Conservation (phyloP, 2,888 invertebrate species). For the Aradus depressus region DNA sequence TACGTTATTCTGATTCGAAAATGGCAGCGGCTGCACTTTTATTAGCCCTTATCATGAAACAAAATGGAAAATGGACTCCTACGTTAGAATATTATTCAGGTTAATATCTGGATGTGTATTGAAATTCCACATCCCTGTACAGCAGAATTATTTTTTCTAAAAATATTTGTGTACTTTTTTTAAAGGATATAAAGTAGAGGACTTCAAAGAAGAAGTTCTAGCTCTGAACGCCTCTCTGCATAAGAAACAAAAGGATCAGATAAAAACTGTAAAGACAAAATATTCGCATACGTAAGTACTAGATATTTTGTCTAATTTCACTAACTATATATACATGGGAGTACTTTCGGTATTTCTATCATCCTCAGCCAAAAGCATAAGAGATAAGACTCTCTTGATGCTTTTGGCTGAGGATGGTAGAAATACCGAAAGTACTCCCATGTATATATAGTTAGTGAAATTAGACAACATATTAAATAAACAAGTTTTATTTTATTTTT, state of each 20-base stretch:
- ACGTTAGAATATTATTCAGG: conserved; percentile 69
- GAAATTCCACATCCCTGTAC: not conserved
- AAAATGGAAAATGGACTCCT: conserved; percentile 57
- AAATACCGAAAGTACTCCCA: no score
- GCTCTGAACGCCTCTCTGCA: conserved; percentile 65
- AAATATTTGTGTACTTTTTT: conserved; percentile 18
- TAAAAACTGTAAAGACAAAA: conserved; percentile 81
- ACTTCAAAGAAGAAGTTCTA: conserved; percentile 59
- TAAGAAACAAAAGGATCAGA: conserved; percentile 62
- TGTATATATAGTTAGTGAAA: no score
- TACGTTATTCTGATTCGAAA: conserved; percentile 70
- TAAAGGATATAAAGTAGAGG: conserved; percentile 60
- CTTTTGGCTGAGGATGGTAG: no score
- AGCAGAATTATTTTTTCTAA: not conserved
- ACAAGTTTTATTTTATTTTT: no score
- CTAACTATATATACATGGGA: not conserved
- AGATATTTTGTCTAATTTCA: not conserved
- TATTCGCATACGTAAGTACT: conserved; percentile 72
- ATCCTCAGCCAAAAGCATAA: no score
- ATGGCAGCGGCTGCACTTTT: conserved; percentile 81
- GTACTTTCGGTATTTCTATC: not conserved
- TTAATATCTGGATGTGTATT: conserved; percentile 31
- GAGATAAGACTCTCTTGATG: no score
- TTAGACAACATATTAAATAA: no score
- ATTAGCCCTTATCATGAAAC: conserved; percentile 78